A percentile compares a stretch with the other conserved stretches of the same genome.
phyloP scores from a whole-genome alignment of 2,888 invertebrate genomes.

The Theretra japonica region DNA sequence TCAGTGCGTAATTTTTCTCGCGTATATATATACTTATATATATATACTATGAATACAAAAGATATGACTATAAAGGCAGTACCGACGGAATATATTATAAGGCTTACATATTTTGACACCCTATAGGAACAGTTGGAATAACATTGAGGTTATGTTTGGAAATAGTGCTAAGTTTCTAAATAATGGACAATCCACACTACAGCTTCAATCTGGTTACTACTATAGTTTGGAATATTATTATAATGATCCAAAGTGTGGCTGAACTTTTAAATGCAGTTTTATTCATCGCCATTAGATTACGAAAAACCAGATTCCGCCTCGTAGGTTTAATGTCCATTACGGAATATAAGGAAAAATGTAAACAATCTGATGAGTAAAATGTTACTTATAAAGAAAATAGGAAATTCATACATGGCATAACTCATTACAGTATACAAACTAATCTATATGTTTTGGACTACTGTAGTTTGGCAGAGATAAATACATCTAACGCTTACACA shows the following conservation, averaged over 20 bases:
- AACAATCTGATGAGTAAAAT: not conserved
- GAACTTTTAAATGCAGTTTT: too few species aligned
- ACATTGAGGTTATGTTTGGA: constrained; percentile 20
- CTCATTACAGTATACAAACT: not conserved
- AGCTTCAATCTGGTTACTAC: not conserved
- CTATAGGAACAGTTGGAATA: constrained; percentile 26
- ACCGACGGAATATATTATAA: constrained; percentile 43
- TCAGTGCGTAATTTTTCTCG: not conserved
- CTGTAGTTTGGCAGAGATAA: constrained; percentile 17
- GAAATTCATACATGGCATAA: constrained; percentile 17
- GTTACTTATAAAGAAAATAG: not conserved
- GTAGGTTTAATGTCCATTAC: not conserved
- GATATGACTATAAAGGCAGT: constrained; percentile 42
- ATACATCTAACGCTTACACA: not conserved
- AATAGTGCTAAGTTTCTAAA: not conserved
- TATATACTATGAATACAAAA: not conserved
- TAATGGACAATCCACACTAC: constrained; percentile 9
- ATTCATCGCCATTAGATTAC: not conserved
- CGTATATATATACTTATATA: too few species aligned
- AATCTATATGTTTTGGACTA: constrained; percentile 17
- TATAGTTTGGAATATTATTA: not conserved
- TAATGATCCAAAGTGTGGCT: too few species aligned
- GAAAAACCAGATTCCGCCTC: not conserved
- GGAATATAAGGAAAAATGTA: not conserved
- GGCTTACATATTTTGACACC: constrained; percentile 21